These are phyloP conservation scores for Aphidius colemani DNA, from an alignment of 2,888 invertebrate species.

Conservation along the genomic window DNA sequence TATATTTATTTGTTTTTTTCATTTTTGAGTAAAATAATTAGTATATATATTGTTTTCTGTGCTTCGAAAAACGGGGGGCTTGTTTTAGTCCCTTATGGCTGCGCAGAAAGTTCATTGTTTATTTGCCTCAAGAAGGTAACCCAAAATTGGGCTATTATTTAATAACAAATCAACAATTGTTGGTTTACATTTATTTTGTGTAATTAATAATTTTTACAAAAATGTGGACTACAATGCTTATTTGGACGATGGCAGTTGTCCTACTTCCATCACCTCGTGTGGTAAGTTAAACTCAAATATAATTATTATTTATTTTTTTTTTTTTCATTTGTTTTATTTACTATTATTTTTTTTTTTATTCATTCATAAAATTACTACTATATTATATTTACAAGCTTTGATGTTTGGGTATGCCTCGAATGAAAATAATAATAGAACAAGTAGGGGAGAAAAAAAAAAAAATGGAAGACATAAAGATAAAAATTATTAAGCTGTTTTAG, in stretches of 20 bases:
- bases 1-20: not conserved
- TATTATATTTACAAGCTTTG: no score
- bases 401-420: no score
- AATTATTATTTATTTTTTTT: no score
- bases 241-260: slow-evolving; percentile 55
- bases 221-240: slow-evolving; percentile 58
- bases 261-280: slow-evolving; percentile 50
- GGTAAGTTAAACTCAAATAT: slow-evolving; percentile 45
- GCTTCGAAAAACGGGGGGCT: slow-evolving; percentile 25
- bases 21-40: not conserved
- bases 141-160: slow-evolving; percentile 4
- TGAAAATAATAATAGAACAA: no score
- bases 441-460: no score
- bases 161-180: not conserved
- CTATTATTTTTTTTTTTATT: slow-evolving; percentile 5
- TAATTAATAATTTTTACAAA: slow-evolving; percentile 31
- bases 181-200: no score
- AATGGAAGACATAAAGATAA: no score
- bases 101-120: slow-evolving; percentile 41
- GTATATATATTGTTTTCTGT: no score
- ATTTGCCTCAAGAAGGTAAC: slow-evolving; percentile 49
- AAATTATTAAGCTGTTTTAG: no score
- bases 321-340: no score
- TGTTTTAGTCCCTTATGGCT: slow-evolving; percentile 39
- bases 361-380: slow-evolving; percentile 1